Evolutionary conservation across 2,113 vertebrate genomes (phyloP).

Genomic region (Etia nguti): DNA sequence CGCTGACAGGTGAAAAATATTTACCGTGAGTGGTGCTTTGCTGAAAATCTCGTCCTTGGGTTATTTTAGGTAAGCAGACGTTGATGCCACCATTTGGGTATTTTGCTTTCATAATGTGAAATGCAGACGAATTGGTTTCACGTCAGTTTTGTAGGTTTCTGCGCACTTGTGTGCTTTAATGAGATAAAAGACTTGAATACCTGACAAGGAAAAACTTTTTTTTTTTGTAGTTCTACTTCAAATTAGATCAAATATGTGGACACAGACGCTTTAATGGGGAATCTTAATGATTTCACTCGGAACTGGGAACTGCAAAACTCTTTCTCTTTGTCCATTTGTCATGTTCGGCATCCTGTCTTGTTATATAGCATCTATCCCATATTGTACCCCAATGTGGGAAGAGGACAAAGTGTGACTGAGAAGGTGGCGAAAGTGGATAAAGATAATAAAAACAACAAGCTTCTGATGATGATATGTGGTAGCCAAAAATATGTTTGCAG

Average conservation of each 20-base stretch:
- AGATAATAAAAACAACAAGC: slow-evolving; percentile 9
- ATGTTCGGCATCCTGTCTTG: background rate
- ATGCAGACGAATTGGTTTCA: background rate
- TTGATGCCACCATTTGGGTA: background rate
- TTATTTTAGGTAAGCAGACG: slow-evolving; percentile 18
- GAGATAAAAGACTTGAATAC: background rate
- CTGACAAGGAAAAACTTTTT: background rate
- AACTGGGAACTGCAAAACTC: background rate
- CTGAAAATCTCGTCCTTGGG: background rate
- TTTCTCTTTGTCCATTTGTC: background rate
- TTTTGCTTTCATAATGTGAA: background rate
- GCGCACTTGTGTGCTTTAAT: background rate
- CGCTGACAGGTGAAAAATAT: background rate
- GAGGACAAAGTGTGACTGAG: background rate
- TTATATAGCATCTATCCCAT: background rate
- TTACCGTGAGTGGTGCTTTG: background rate
- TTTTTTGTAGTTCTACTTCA: background rate
- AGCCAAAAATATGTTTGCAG: background rate
- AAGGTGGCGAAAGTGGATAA: slow-evolving; percentile 1
- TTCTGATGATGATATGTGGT: background rate
- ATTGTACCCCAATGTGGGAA: background rate
- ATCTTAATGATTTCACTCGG: background rate
- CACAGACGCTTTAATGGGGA: background rate
- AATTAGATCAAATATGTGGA: background rate
- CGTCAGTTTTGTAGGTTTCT: background rate